Evolutionary conservation across 2,797 vertebrate genomes (phyloP).

Genomic region (Galagoides demidoff): DNA sequence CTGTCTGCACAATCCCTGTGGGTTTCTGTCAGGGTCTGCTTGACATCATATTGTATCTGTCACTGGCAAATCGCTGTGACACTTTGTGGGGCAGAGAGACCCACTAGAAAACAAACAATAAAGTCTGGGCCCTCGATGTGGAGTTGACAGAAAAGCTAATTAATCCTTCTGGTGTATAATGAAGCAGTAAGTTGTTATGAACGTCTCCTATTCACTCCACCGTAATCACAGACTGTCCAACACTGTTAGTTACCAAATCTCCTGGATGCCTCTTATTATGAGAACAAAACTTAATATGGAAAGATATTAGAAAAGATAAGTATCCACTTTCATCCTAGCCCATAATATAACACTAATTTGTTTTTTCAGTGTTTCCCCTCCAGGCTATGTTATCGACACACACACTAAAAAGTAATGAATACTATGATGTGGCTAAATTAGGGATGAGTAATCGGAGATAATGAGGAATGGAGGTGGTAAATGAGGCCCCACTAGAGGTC

Average conservation of each 20-base stretch:
- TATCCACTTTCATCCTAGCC: not conserved
- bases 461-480: not conserved
- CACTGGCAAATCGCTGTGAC: not conserved
- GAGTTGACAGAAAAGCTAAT: not conserved
- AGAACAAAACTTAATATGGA: slow-evolving; percentile 3
- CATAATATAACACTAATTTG: not conserved
- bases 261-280: slow-evolving; percentile 1
- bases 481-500: not conserved
- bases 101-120: not conserved
- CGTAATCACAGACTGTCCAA: not conserved
- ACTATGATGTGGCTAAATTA: not conserved
- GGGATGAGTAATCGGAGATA: not conserved
- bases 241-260: not conserved
- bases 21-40: not conserved
- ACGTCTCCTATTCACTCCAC: not conserved
- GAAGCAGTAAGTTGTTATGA: not conserved
- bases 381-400: not conserved
- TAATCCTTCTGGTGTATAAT: not conserved
- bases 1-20: not conserved
- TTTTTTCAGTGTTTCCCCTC: not conserved
- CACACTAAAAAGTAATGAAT: not conserved
- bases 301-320: not conserved
- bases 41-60: not conserved
- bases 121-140: not conserved
- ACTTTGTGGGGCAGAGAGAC: not conserved